Percentiles rank a stretch among this genome's conserved stretches.
Conservation (phyloP, 2,888 invertebrate genomes). For the Acrobasis repandana region DNA sequence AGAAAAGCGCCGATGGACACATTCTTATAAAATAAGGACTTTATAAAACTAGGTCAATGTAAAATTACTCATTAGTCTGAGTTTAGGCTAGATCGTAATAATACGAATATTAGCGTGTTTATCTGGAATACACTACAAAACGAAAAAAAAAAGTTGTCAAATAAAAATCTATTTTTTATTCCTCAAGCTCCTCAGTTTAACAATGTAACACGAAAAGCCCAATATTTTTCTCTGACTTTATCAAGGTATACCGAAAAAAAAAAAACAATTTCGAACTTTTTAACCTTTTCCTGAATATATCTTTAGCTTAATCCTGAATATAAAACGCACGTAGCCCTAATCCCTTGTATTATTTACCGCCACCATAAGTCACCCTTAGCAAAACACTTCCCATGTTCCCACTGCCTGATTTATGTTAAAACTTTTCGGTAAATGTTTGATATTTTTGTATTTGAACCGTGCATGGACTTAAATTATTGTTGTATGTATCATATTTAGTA, state of each 20-base stretch:
- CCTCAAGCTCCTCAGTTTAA: too few species aligned
- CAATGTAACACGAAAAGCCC: neutral
- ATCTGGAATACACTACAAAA: too few species aligned
- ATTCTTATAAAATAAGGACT: too few species aligned
- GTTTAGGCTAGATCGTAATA: too few species aligned
- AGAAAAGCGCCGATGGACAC: too few species aligned
- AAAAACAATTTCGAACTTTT: neutral
- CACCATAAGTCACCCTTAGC: constrained; percentile 13
- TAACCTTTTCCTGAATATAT: neutral
- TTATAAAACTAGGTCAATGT: too few species aligned
- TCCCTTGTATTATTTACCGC: constrained; percentile 16
- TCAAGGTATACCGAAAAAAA: neutral
- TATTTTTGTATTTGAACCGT: neutral
- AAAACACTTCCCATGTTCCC: constrained; percentile 11
- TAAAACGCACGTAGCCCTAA: constrained; percentile 15
- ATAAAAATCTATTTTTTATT: too few species aligned
- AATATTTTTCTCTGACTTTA: neutral
- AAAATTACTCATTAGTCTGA: too few species aligned
- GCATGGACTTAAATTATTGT: neutral
- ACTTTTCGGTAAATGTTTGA: constrained; percentile 12
- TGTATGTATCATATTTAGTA: too few species aligned
- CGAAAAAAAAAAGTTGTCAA: too few species aligned
- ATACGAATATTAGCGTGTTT: too few species aligned
- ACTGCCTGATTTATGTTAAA: constrained; percentile 14
- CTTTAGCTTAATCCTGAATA: constrained; percentile 3